Conservation (phyloP, 2,113 vertebrate genomes). For the Archilochus colubris region DNA sequence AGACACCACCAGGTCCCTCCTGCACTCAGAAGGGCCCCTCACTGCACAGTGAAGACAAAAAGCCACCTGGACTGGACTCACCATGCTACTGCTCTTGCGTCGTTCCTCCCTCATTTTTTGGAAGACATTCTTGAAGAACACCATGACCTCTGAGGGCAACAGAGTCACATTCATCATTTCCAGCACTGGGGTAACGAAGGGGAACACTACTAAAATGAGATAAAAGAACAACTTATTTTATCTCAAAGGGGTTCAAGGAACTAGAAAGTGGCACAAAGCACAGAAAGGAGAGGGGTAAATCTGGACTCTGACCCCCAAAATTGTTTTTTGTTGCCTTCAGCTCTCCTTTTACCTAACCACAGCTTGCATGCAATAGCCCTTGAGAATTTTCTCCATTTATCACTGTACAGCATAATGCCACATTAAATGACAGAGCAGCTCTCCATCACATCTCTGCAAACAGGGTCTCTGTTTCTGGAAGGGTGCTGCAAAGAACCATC, state of each 20-base stretch:
- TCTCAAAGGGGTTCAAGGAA: background rate
- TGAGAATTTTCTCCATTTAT: background rate
- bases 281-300: background rate
- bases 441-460: background rate
- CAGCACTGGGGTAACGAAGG: constrained; percentile 64
- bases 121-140: constrained; percentile 73
- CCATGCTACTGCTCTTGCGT: background rate
- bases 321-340: background rate
- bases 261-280: background rate
- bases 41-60: background rate
- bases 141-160: constrained; percentile 44
- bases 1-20: background rate
- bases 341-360: background rate
- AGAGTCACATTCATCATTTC: constrained; percentile 74
- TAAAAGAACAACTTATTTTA: background rate
- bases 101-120: constrained; percentile 76
- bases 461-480: background rate
- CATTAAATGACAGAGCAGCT: background rate
- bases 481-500: background rate
- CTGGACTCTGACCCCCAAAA: background rate
- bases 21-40: background rate
- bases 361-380: background rate
- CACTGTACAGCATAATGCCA: background rate
- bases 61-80: constrained; percentile 17
- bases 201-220: constrained; percentile 75